phyloP scores from a whole-genome alignment of 2,113 vertebrate species.

The Anolis carolinensis region DNA sequence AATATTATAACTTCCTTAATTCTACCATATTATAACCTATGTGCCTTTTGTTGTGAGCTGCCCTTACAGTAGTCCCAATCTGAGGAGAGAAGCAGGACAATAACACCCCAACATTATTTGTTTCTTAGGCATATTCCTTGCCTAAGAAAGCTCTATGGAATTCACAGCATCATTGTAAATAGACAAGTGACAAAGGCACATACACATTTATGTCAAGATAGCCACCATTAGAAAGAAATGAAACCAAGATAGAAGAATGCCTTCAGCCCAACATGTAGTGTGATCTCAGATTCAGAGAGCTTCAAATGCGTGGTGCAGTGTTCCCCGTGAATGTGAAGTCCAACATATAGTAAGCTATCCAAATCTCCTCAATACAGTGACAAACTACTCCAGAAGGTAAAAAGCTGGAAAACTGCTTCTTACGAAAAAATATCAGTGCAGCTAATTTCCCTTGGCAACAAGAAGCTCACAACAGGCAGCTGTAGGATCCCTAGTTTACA shows the following conservation, averaged over 20 bases:
- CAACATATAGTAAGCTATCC: background rate
- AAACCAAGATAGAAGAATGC: background rate
- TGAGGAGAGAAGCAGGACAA: no score
- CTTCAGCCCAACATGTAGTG: background rate
- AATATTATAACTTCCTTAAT: no score
- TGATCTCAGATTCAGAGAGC: background rate
- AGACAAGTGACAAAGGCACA: no score
- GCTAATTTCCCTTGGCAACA: background rate
- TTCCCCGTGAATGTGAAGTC: background rate
- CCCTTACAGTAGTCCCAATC: no score
- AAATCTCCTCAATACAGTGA: background rate
- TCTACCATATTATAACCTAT: no score
- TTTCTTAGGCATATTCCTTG: no score
- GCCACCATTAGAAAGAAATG: background rate
- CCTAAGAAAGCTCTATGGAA: no score
- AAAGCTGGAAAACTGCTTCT: background rate
- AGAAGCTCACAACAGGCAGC: background rate
- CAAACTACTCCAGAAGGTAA: background rate
- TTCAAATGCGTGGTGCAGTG: background rate
- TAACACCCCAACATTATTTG: no score
- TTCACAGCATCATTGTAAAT: no score
- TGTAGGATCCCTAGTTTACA: background rate
- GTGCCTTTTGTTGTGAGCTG: no score
- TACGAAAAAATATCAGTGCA: background rate
- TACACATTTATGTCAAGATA: background rate